Conservation (phyloP, 2,113 vertebrate genomes). For the Mormyrus lacerda region DNA sequence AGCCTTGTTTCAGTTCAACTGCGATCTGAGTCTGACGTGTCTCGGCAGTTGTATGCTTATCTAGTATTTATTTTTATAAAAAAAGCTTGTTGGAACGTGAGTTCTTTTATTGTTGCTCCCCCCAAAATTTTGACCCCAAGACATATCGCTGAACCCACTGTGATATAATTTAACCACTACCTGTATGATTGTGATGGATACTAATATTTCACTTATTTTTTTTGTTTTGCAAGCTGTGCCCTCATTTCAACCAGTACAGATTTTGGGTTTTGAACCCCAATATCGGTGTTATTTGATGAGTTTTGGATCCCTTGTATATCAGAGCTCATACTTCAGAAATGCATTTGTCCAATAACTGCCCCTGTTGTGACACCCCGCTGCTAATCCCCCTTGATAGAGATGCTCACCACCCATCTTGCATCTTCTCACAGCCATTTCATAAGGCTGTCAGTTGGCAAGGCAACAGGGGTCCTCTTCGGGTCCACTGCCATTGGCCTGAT, state of each 20-base stretch:
- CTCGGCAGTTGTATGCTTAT: neutral
- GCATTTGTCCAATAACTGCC: conserved; percentile 10
- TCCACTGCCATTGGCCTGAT: neutral
- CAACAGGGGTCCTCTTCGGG: neutral
- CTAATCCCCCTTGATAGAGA: conserved; percentile 25
- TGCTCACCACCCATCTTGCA: neutral
- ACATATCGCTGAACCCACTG: neutral
- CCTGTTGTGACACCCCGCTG: conserved; percentile 17
- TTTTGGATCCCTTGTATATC: neutral
- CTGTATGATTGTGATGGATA: neutral
- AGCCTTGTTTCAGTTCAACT: neutral
- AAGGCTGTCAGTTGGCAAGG: conserved; percentile 15
- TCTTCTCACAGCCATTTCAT: conserved; percentile 2
- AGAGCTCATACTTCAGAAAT: neutral
- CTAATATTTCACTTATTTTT: neutral
- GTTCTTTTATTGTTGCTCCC: neutral
- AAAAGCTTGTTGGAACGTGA: no score
- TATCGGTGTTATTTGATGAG: neutral
- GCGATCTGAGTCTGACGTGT: neutral
- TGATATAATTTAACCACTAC: neutral
- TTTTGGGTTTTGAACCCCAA: neutral
- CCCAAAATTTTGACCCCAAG: neutral
- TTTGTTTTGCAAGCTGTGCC: neutral
- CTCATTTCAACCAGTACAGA: neutral
- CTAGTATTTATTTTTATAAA: neutral